These are phyloP conservation scores for Trachelipus rathkii DNA, from an alignment of 1,140 invertebrate genomes.

Conservation along the genomic window DNA sequence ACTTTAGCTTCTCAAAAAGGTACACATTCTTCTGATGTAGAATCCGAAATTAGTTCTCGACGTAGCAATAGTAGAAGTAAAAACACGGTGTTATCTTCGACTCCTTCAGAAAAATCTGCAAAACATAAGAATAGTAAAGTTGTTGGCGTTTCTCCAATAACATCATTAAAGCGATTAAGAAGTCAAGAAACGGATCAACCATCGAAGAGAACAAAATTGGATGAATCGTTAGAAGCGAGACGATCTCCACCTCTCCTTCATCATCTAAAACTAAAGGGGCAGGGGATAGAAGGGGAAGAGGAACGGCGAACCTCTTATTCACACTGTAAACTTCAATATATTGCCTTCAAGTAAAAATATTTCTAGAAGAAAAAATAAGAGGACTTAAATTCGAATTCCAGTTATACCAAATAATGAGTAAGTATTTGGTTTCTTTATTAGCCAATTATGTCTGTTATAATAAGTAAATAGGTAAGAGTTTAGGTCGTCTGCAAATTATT, in stretches of 20 bases:
- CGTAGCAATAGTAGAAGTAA: too few species aligned
- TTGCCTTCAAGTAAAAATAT: background rate
- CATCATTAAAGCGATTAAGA: background rate
- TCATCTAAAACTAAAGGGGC: background rate
- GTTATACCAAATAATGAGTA: background rate
- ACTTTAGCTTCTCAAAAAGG: too few species aligned
- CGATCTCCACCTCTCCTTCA: background rate
- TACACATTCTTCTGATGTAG: too few species aligned
- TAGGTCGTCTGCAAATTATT: too few species aligned
- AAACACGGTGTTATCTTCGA: too few species aligned
- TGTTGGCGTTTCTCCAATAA: background rate
- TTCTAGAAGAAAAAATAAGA: background rate
- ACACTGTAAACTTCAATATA: background rate
- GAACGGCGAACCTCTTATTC: conserved; percentile 29
- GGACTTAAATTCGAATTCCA: background rate
- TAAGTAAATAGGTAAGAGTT: too few species aligned
- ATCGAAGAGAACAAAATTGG: background rate
- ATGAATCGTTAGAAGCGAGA: background rate
- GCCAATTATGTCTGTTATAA: too few species aligned
- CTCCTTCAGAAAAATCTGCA: too few species aligned
- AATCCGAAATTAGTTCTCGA: too few species aligned
- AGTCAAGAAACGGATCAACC: background rate
- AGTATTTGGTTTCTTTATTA: background rate
- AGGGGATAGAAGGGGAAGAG: conserved; percentile 46
- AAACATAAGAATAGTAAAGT: too few species aligned